These are phyloP conservation scores for Lagopus muta DNA, from an alignment of 2,113 vertebrate species.

Conservation along the genomic window DNA sequence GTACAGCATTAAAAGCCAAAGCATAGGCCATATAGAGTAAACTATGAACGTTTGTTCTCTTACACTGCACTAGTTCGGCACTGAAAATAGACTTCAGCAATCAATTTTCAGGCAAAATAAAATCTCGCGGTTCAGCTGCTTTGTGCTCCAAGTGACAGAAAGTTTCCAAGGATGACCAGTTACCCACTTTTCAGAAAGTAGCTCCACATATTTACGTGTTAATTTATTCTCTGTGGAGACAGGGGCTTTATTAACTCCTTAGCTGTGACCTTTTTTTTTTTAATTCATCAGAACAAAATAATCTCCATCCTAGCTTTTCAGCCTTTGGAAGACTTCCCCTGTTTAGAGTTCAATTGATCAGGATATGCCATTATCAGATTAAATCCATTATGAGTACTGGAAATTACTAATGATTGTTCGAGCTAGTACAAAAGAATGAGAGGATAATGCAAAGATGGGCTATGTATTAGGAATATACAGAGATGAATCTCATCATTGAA, in stretches of 20 bases:
- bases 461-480: background rate
- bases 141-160: background rate
- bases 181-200: background rate
- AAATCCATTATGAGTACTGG: conserved; percentile 26
- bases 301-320: conserved; percentile 10
- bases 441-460: background rate
- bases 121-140: background rate
- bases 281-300: conserved; percentile 35
- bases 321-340: background rate
- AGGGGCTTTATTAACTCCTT: conserved; percentile 25
- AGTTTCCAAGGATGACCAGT: conserved; percentile 28
- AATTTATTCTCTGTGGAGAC: conserved; percentile 48
- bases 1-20: background rate
- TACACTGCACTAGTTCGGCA: background rate
- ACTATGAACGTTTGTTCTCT: conserved; percentile 1
- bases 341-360: conserved; percentile 44
- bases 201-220: conserved; percentile 6
- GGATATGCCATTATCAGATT: conserved; percentile 26
- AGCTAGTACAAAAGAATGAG: background rate
- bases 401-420: conserved; percentile 10
- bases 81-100: background rate
- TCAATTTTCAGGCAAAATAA: conserved; percentile 20
- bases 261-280: conserved; percentile 12
- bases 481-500: background rate
- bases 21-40: conserved; percentile 7